Conservation (phyloP, 2,113 vertebrate species). For the Epinephelus cyanopodus region DNA sequence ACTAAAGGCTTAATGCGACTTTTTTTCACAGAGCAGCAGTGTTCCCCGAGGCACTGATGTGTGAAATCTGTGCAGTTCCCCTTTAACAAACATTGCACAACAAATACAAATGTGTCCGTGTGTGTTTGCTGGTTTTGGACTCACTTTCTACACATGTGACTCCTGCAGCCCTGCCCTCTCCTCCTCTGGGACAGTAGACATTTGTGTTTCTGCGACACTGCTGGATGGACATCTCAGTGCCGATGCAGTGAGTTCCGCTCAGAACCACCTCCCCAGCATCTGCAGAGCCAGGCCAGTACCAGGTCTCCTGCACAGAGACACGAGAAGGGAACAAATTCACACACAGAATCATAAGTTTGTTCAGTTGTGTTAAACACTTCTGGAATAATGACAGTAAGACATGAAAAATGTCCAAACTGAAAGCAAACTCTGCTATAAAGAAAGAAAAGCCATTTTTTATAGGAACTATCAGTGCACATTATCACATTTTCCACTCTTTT, state of each 20-base stretch:
- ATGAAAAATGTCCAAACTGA: background rate
- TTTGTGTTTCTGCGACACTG: slow-evolving; percentile 90
- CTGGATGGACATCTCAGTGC: slow-evolving; percentile 90
- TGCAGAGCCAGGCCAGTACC: slow-evolving; percentile 91
- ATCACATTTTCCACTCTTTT: slow-evolving; percentile 75
- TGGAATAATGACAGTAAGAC: background rate
- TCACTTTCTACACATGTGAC: slow-evolving; percentile 92
- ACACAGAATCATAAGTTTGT: slow-evolving; percentile 12
- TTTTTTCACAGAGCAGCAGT: background rate
- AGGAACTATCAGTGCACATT: slow-evolving; percentile 64
- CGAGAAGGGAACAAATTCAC: slow-evolving; percentile 2
- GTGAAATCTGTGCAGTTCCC: background rate
- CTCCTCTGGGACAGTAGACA: slow-evolving; percentile 89
- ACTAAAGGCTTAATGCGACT: background rate
- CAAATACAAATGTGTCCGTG: background rate
- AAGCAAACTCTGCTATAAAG: slow-evolving; percentile 18
- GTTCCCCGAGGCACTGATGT: background rate
- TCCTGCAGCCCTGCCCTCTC: slow-evolving; percentile 87
- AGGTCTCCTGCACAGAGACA: slow-evolving; percentile 88
- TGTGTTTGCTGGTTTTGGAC: slow-evolving; percentile 62
- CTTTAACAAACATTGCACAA: background rate
- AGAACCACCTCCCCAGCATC: slow-evolving; percentile 87
- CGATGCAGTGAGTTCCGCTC: slow-evolving; percentile 89
- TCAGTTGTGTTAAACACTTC: background rate
- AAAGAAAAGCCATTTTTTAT: slow-evolving; percentile 36